A percentile compares a stretch with the other conserved stretches of the same genome.
Conservation (phyloP, 2,797 vertebrate genomes). For the Scleropages formosus region DNA sequence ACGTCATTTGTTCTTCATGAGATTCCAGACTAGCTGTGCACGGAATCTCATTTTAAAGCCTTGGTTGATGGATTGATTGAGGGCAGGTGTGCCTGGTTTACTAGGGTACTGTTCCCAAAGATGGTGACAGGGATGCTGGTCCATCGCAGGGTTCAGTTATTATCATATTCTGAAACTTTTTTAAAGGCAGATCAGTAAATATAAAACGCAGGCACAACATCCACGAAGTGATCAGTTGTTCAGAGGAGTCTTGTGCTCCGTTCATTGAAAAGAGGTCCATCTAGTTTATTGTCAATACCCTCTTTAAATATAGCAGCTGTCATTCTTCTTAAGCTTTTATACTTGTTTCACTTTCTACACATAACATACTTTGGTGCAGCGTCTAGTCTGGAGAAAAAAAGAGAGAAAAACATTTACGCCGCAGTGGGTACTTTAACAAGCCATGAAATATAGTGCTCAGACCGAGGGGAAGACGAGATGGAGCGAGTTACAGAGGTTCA, state of each 20-base stretch:
- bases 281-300: neutral
- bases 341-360: neutral
- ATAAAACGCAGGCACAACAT: neutral
- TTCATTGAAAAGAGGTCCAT: neutral
- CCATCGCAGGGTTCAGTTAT: neutral
- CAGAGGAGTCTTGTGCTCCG: neutral
- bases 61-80: no score
- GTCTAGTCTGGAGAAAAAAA: neutral
- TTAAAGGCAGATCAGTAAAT: no score
- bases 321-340: neutral
- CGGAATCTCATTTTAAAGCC: no score
- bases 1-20: no score
- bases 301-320: neutral
- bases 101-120: no score
- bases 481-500: neutral
- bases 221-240: neutral
- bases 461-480: neutral
- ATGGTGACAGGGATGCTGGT: neutral
- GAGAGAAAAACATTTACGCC: conserved; percentile 15
- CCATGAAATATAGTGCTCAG: neutral
- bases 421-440: conserved; percentile 12
- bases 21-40: no score
- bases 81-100: no score
- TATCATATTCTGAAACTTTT: no score
- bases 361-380: neutral